A percentile compares a stretch with the other conserved stretches of the same genome.
Conservation (phyloP, 2,113 vertebrate species). For the Nannobrachium achirus region DNA sequence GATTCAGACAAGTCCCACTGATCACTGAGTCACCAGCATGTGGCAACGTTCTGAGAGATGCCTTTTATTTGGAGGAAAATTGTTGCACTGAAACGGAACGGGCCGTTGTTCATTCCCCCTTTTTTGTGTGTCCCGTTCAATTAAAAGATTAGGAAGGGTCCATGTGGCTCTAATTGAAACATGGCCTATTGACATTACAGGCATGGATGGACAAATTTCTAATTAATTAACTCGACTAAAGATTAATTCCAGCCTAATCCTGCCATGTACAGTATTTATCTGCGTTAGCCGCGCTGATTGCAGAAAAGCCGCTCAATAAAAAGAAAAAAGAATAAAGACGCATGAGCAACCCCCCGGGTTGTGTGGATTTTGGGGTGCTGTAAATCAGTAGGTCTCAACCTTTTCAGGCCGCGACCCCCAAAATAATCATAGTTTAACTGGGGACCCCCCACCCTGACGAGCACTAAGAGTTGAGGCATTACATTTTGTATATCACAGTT, state of each 20-base stretch:
- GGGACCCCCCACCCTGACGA: too few species aligned
- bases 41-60: constrained; percentile 24
- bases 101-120: constrained; percentile 48
- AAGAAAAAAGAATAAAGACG: too few species aligned
- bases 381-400: too few species aligned
- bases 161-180: constrained; percentile 69
- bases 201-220: constrained; percentile 64
- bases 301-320: constrained; percentile 40
- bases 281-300: constrained; percentile 47
- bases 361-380: constrained; percentile 12
- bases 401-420: too few species aligned
- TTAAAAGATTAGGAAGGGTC: constrained; percentile 73
- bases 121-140: constrained; percentile 64
- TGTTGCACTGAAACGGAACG: constrained; percentile 41
- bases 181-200: constrained; percentile 70
- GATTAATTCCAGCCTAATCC: constrained; percentile 68
- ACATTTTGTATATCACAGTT: too few species aligned
- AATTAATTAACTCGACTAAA: constrained; percentile 69
- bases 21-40: constrained; percentile 34
- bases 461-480: too few species aligned
- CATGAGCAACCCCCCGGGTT: constrained; percentile 27
- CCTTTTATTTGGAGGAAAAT: constrained; percentile 21
- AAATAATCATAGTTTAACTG: too few species aligned
- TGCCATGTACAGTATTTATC: constrained; percentile 63
- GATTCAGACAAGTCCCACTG: constrained; percentile 32